Evolutionary conservation across 1,140 invertebrate genomes (phyloP).

Genomic region (Parapsyche elsis): DNA sequence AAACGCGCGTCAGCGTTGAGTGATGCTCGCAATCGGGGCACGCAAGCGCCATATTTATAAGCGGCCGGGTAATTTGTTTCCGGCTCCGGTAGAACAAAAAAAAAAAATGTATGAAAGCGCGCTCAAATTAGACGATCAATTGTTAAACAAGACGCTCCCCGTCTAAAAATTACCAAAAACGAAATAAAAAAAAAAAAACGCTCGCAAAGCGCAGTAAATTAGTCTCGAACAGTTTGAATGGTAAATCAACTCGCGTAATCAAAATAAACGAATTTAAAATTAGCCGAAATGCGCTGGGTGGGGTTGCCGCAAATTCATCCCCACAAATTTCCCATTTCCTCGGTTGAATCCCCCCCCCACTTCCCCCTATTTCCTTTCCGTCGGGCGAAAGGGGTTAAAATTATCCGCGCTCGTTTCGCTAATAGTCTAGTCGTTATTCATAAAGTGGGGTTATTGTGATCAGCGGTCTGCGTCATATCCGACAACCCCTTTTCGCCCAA

Average conservation of each 20-base stretch:
- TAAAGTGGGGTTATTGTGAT: constrained; percentile 51
- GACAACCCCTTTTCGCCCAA: constrained; percentile 15
- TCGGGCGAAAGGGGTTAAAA: constrained; percentile 22
- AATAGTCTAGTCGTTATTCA: constrained; percentile 43
- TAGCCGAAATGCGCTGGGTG: background rate
- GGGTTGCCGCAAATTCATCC: no score
- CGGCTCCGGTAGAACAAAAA: background rate
- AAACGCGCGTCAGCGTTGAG: constrained; percentile 27
- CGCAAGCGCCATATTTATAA: constrained; percentile 11
- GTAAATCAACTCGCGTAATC: no score
- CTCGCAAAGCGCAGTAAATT: no score
- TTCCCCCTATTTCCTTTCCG: background rate
- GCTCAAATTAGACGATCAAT: constrained; percentile 19
- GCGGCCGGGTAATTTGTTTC: constrained; percentile 7
- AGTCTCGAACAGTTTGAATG: no score
- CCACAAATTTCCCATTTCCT: background rate
- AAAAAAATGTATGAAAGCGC: background rate
- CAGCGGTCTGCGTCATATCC: constrained; percentile 44
- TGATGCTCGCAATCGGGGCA: constrained; percentile 23
- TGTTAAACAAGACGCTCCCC: background rate
- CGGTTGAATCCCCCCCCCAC: background rate
- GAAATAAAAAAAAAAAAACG: no score
- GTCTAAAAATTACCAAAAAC: background rate
- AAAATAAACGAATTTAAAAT: constrained; percentile 4
- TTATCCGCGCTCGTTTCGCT: constrained; percentile 33